Conservation (phyloP, 2,797 vertebrate species). For the Schizothorax lantsangensis region DNA sequence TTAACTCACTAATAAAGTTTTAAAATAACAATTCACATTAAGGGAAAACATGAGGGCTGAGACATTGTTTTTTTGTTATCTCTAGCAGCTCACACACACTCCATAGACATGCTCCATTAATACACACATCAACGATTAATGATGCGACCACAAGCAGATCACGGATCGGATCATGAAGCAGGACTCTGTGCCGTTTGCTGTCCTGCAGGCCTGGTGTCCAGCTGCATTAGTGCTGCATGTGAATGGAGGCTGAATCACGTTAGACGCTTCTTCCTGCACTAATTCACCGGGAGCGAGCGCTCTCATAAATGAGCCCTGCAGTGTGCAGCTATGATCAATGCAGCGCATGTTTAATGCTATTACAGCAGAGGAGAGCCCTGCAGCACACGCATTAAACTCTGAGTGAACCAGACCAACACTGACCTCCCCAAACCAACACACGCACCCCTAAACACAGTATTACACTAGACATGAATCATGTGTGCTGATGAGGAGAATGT, state of each 20-base stretch:
- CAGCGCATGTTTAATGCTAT: slow-evolving; percentile 49
- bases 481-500: neutral
- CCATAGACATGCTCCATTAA: neutral
- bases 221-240: slow-evolving; percentile 7
- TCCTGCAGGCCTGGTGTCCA: neutral
- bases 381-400: slow-evolving; percentile 33
- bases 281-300: slow-evolving; percentile 11
- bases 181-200: neutral
- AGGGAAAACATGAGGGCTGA: neutral
- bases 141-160: neutral
- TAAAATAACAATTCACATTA: neutral
- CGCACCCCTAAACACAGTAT: neutral
- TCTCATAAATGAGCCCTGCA: slow-evolving; percentile 58
- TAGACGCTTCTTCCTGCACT: neutral
- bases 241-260: neutral
- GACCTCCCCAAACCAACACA: neutral
- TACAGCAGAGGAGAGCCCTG: slow-evolving; percentile 30
- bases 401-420: slow-evolving; percentile 9
- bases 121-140: neutral
- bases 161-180: neutral
- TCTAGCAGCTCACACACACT: neutral
- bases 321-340: slow-evolving; percentile 67
- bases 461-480: neutral
- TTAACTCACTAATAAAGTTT: neutral
- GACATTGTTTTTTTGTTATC: neutral